These are phyloP conservation scores for Ciona savignyi DNA, from an alignment of 23 tunicate genomes.

Conservation along the genomic window DNA sequence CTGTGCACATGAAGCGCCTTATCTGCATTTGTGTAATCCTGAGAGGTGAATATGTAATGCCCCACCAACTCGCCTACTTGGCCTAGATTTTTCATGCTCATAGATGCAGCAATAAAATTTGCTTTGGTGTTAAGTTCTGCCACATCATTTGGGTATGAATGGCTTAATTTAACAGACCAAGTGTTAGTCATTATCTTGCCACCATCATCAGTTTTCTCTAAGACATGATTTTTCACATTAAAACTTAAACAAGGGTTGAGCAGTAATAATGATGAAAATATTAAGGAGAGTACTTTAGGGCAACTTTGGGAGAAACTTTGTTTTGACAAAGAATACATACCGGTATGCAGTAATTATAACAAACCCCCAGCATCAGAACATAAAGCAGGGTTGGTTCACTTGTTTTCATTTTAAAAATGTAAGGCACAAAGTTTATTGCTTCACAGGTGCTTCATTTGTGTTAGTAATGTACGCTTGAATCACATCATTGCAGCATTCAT, in stretches of 20 bases:
- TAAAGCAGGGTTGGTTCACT: too few species aligned
- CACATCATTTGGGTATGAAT: not conserved
- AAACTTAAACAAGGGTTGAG: not conserved
- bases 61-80: constrained; percentile 83
- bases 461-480: too few species aligned
- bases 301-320: too few species aligned
- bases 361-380: too few species aligned
- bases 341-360: too few species aligned
- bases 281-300: not conserved
- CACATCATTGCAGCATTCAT: too few species aligned
- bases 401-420: too few species aligned
- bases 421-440: too few species aligned
- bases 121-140: constrained; percentile 37
- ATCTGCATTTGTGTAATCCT: not conserved
- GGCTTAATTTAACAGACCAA: constrained; percentile 36
- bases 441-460: too few species aligned
- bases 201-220: not conserved
- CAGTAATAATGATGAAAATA: not conserved
- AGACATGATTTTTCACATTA: not conserved
- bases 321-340: too few species aligned
- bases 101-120: constrained; percentile 20
- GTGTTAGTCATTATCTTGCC: constrained; percentile 5
- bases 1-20: constrained; percentile 4
- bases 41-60: constrained; percentile 40
- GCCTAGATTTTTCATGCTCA: constrained; percentile 41